Evolutionary conservation across 2,888 invertebrate genomes (phyloP).

Genomic region (Ametastegia equiseti): DNA sequence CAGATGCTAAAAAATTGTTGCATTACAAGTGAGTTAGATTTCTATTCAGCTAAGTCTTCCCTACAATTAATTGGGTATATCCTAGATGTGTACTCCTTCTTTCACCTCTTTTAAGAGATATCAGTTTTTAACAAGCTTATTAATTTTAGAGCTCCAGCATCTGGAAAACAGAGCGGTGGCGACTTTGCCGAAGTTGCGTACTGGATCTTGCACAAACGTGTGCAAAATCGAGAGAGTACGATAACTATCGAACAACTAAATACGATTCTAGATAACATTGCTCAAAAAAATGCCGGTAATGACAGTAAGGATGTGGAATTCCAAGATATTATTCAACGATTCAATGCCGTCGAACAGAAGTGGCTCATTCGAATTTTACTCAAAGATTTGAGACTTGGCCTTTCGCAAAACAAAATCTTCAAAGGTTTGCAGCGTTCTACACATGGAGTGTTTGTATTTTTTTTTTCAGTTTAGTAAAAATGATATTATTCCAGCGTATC

Average conservation of each 20-base stretch:
- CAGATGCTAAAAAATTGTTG: constrained; percentile 78
- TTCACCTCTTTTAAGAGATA: background rate
- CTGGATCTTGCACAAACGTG: constrained; percentile 81
- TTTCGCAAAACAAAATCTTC: constrained; percentile 85
- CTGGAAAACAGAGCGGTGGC: constrained; percentile 76
- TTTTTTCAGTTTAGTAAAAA: background rate
- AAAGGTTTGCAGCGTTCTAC: constrained; percentile 58
- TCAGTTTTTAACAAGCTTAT: constrained; percentile 3
- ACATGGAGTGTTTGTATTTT: background rate
- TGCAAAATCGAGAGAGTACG: constrained; percentile 73
- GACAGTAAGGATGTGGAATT: constrained; percentile 83
- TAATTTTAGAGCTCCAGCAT: constrained; percentile 76
- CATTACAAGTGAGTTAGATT: constrained; percentile 75
- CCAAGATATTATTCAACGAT: constrained; percentile 81
- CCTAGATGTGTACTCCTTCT: background rate
- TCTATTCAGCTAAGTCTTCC: background rate
- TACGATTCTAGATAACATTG: constrained; percentile 85
- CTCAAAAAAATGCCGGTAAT: constrained; percentile 81
- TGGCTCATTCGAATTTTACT: constrained; percentile 94
- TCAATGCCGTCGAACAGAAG: constrained; percentile 88
- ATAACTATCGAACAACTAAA: constrained; percentile 86
- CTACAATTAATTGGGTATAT: background rate
- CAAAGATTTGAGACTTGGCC: constrained; percentile 88
- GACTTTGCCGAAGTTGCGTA: constrained; percentile 92
- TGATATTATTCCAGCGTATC: constrained; percentile 77